Base-by-base conservation (phyloP, 92 coral and sea anemone species). In the Meandrina meandrites region DNA sequence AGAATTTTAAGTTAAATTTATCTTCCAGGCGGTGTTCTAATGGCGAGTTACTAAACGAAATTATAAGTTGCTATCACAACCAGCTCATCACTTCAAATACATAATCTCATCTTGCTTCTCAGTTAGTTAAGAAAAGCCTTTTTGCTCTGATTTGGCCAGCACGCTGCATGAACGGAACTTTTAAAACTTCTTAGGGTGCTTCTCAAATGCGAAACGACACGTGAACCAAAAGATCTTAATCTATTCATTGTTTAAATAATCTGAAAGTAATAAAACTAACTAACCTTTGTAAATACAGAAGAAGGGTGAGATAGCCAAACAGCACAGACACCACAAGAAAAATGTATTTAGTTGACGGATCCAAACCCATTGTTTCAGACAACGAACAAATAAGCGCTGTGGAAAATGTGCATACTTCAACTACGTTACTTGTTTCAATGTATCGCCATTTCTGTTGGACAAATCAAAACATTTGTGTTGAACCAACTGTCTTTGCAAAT, bases 351-450 rank as follows among this genome's bases (percentile, higher is more conserved):
- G 56, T 18, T 10, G 4, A 24, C 2, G 17, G 14, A 10, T 53
- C 34, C 54, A 54, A 14, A 11, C 84, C 78, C 31, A 37, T 9
- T 21, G 19, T 37, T 13, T 80, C 79, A 28, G 84, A 30, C 1
- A 84, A 31, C 30, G 90, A 14, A 30, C 89, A 92, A 54, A 90
- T 45, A 24, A 92, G 75, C 21, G 97, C 88, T 17, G 88, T 88
- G 16, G 93, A 70, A 76, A 88, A 94, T 4, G 97, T 92, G 1
- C 86, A 51, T 27, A 94, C 47, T 53, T 94, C 97, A 48, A 92
- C 95, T 31, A 90, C 89, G 75, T 94, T 94, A 30, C 92, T 87
- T 79, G 90, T 92, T 40, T 92, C 97, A 75, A 94, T 83, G 78
- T 94, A 94, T 36, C 83, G 78, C 90, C 93, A 86, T 75, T 85